These are phyloP conservation scores for Cheilosia pagana DNA, from an alignment of 2,888 invertebrate species.

Conservation along the genomic window DNA sequence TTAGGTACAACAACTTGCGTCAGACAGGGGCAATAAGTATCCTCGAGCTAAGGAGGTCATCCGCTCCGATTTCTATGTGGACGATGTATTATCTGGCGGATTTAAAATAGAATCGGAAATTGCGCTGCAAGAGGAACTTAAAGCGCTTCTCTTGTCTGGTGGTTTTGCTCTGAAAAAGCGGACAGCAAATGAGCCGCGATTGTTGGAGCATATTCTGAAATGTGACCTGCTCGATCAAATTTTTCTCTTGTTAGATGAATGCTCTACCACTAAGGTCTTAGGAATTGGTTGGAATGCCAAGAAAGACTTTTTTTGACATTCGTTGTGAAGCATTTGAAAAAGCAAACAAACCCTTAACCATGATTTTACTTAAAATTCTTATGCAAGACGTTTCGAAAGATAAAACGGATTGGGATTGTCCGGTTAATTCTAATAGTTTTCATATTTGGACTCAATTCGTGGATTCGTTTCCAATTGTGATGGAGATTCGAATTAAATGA, in stretches of 20 bases:
- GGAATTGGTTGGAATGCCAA: slow-evolving; percentile 67
- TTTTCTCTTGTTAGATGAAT: not conserved
- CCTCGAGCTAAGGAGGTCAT: slow-evolving; percentile 57
- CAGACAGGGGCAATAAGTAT: slow-evolving; percentile 10
- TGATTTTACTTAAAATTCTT: slow-evolving; percentile 47
- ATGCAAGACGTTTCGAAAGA: slow-evolving; percentile 67
- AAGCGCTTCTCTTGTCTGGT: slow-evolving; percentile 5
- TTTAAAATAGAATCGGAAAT: not conserved
- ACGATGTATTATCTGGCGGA: not conserved
- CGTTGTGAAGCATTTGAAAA: slow-evolving; percentile 18
- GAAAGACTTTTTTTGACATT: slow-evolving; percentile 48
- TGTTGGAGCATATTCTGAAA: slow-evolving; percentile 17
- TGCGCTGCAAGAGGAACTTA: slow-evolving; percentile 10
- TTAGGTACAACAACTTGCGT: slow-evolving; percentile 21
- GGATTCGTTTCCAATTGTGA: slow-evolving; percentile 3
- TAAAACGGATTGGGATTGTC: slow-evolving; percentile 52
- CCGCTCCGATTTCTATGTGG: slow-evolving; percentile 34
- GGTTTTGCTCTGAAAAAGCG: slow-evolving; percentile 37
- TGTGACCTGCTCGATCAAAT: slow-evolving; percentile 13
- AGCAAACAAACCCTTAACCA: slow-evolving; percentile 6
- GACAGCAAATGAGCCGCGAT: slow-evolving; percentile 13
- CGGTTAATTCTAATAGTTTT: not conserved
- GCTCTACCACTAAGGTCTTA: slow-evolving; percentile 36
- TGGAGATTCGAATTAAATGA: slow-evolving; percentile 5
- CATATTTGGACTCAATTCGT: slow-evolving; percentile 13